phyloP scores from a whole-genome alignment of 2,113 vertebrate species.

The Nyctereutes procyonoides region DNA sequence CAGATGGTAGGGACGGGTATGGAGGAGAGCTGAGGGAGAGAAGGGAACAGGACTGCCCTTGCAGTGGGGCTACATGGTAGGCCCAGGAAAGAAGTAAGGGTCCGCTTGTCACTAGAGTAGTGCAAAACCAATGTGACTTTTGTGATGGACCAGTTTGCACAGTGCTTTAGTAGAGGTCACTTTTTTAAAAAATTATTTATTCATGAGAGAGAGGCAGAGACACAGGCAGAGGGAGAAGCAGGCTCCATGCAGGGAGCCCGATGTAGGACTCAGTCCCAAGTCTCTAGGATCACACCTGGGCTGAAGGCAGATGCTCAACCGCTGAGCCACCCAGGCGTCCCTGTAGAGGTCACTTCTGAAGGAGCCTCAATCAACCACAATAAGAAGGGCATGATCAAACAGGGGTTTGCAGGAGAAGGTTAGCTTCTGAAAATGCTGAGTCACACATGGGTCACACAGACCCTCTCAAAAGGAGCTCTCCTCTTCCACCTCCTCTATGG shows the following conservation, averaged over 20 bases:
- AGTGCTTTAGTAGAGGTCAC: rapidly evolving
- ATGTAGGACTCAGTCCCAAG: too few species aligned
- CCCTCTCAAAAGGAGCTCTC: background rate
- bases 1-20: rapidly evolving
- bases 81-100: background rate
- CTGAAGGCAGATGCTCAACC: too few species aligned
- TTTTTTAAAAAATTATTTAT: too few species aligned
- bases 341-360: too few species aligned
- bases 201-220: too few species aligned
- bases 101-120: rapidly evolving
- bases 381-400: background rate
- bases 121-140: background rate
- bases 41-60: rapidly evolving
- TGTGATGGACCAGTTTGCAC: rapidly evolving
- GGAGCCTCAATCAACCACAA: rapidly evolving
- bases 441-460: rapidly evolving
- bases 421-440: background rate
- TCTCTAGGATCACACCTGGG: too few species aligned
- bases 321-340: too few species aligned
- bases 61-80: rapidly evolving
- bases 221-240: too few species aligned
- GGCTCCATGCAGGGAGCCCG: too few species aligned
- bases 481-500: rapidly evolving
- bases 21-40: rapidly evolving
- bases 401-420: rapidly evolving